A percentile compares a stretch with the other conserved stretches of the same genome.
phyloP scores from a whole-genome alignment of 2,113 vertebrate genomes.

The Anolis sagrei region DNA sequence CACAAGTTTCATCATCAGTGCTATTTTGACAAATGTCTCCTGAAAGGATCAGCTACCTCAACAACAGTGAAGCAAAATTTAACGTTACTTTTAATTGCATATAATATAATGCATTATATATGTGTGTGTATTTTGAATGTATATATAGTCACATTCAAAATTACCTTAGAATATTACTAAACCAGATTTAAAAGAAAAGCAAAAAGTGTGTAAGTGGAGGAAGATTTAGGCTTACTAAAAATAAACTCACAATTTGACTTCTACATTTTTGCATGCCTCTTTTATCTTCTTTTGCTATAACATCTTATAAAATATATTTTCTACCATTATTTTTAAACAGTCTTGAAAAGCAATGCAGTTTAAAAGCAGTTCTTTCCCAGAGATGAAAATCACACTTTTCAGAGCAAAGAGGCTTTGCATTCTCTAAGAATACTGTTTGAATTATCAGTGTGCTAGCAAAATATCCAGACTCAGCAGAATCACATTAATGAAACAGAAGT shows the following conservation, averaged over 20 bases:
- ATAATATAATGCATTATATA: background rate
- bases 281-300: background rate
- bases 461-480: slow-evolving; percentile 65
- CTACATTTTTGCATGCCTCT: background rate
- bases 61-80: background rate
- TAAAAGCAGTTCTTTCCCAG: slow-evolving; percentile 13
- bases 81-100: background rate
- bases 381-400: slow-evolving; percentile 49
- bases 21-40: background rate
- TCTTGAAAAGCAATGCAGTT: background rate
- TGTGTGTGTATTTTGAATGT: too few species aligned
- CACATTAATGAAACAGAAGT: slow-evolving; percentile 56
- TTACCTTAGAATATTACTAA: background rate
- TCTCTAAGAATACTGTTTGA: slow-evolving; percentile 47
- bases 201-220: background rate
- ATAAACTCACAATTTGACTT: background rate
- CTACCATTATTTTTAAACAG: slow-evolving; percentile 40
- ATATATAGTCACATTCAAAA: background rate
- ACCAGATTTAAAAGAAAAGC: background rate
- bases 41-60: background rate
- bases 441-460: slow-evolving; percentile 60
- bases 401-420: slow-evolving; percentile 44
- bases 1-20: background rate
- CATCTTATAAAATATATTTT: background rate
- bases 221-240: background rate